Conservation (phyloP, 1,140 invertebrate genomes). For the Triops longicaudatus region DNA sequence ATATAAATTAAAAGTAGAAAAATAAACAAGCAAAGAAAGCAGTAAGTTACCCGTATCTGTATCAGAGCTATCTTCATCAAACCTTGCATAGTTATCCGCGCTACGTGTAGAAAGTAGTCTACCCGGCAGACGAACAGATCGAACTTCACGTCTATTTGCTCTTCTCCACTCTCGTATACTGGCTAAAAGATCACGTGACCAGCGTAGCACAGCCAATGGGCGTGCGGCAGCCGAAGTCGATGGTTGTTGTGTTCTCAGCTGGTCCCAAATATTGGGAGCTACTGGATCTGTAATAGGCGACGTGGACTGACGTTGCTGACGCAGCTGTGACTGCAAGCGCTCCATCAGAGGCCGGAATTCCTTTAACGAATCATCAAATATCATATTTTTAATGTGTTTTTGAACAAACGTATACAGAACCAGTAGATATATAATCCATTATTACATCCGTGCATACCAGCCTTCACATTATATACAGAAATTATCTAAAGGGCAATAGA, state of each 20-base stretch:
- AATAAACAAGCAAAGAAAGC: neutral
- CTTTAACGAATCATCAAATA: neutral
- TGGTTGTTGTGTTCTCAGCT: neutral
- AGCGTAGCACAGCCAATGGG: neutral
- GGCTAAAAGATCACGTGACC: neutral
- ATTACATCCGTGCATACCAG: too few species aligned
- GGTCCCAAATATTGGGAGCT: neutral
- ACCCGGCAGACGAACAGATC: neutral
- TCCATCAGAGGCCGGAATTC: slow-evolving; percentile 34
- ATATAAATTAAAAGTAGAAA: neutral
- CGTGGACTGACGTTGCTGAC: slow-evolving; percentile 33
- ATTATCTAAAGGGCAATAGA: too few species aligned
- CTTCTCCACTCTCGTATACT: neutral
- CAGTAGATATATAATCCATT: too few species aligned
- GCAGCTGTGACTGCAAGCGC: slow-evolving; percentile 35
- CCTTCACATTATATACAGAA: too few species aligned
- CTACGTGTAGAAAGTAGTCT: neutral
- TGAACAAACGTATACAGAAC: too few species aligned
- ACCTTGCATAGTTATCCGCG: neutral
- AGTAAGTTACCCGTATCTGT: slow-evolving; percentile 23
- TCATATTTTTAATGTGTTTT: neutral
- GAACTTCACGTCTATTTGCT: neutral
- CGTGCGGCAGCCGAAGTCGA: neutral
- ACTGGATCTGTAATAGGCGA: neutral
- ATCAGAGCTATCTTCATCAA: slow-evolving; percentile 26